phyloP scores from a whole-genome alignment of 2,113 vertebrate species.

The Saguinus imperator region DNA sequence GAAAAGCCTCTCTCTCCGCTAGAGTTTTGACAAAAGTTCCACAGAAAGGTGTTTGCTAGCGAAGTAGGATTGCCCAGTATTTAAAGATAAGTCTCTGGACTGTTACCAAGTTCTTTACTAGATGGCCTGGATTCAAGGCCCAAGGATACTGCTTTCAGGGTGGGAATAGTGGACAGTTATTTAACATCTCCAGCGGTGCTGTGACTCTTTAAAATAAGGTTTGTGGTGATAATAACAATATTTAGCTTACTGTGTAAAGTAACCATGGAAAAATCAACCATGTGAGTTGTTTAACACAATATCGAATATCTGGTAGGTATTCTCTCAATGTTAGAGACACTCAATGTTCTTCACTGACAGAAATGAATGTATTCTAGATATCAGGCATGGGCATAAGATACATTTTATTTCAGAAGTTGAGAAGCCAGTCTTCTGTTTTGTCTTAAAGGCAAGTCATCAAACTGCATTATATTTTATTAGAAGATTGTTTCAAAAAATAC shows the following conservation, averaged over 20 bases:
- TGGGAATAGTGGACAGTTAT: not conserved
- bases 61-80: not conserved
- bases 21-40: not conserved
- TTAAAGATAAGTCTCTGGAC: not conserved
- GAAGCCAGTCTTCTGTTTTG: not conserved
- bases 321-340: not conserved
- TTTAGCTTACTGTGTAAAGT: not conserved
- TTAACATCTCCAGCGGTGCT: not conserved
- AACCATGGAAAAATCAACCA: not conserved
- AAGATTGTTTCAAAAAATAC: not conserved
- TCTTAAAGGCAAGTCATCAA: not conserved
- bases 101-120: not conserved
- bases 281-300: not conserved
- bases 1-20: not conserved
- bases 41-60: not conserved
- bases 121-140: not conserved
- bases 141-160: not conserved
- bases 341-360: not conserved
- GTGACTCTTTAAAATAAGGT: not conserved
- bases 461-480: not conserved
- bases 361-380: not conserved
- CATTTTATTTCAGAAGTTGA: not conserved
- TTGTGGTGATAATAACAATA: not conserved
- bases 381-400: not conserved
- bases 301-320: not conserved